Evolutionary conservation across 2,797 vertebrate genomes (phyloP), one percentile per base, ranked within the genome.

Genomic region (Typhlichthys eigenmanni): DNA sequence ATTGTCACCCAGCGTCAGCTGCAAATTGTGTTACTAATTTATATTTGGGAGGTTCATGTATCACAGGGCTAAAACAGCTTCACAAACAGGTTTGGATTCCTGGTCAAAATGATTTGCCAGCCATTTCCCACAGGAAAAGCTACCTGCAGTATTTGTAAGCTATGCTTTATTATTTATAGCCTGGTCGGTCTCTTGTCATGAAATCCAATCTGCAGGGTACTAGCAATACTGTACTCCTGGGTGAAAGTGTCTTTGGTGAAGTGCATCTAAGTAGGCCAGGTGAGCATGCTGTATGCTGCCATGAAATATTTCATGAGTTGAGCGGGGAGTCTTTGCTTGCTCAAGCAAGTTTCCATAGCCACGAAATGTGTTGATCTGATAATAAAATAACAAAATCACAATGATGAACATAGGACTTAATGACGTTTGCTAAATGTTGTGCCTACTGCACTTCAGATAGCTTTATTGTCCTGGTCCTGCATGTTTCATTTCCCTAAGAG

Each of bases 141-240:
- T 62, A 63, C 71, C 70, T 47, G 12, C 32, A 38, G 29, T 38
- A 34, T 34, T 13, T 63, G 58, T 60, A 16, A 47, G 34, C 46
- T 54, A 4, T 53, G 16, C 65, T 78, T 56, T 62, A 82, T 87
- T 85, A 87, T 84, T 87, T 83, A 83, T 82, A 69, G 84, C 71
- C 47, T 60, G 55, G n/a, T 16, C 11, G 55, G n/a, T 16, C 11
- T 66, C 65, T 82, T 68, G 75, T 79, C 67, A 67, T 74, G 71
- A 79, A 78, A 85, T 85, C 29, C 71, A 78, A 81, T 84, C 73
- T 71, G 52, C 73, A 62, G 74, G 62, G 49, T 58, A 59, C 32
- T 52, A 52, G 64, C 55, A 14, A 10, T 17, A 61, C 59, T 16
- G 51, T 51, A 55, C 67, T 61, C 69, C 5, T 11, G 12, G 34